A percentile compares a stretch with the other conserved stretches of the same genome.
Conservation (phyloP, 2,888 invertebrate genomes). For the Mesochorus sp. region DNA sequence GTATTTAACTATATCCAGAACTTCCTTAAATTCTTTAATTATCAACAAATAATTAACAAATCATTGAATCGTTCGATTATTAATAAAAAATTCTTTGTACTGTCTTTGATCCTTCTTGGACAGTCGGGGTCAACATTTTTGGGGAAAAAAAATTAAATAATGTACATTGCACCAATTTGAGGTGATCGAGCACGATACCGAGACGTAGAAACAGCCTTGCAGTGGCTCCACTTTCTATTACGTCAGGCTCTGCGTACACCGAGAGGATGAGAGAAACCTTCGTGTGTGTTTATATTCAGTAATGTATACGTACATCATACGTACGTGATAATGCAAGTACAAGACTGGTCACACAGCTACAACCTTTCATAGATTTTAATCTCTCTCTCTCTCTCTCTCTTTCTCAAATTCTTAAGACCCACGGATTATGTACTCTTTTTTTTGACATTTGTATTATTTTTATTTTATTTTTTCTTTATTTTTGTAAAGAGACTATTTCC, state of each 20-base stretch:
- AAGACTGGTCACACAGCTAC: slow-evolving; percentile 39
- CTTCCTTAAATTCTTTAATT: too few relatives aligned
- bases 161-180: background rate
- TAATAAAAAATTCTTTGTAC: too few relatives aligned
- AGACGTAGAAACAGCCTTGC: slow-evolving; percentile 73
- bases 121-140: background rate
- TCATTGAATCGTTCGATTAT: too few relatives aligned
- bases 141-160: slow-evolving; percentile 1
- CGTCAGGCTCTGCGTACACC: slow-evolving; percentile 68
- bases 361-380: slow-evolving; percentile 21
- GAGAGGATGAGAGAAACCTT: slow-evolving; percentile 66
- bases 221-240: slow-evolving; percentile 75
- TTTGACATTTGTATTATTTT: background rate
- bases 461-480: background rate
- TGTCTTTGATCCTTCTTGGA: too few relatives aligned
- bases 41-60: too few relatives aligned
- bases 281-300: slow-evolving; percentile 43
- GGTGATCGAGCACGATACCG: slow-evolving; percentile 32
- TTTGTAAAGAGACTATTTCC: background rate
- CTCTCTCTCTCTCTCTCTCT: slow-evolving; percentile 6
- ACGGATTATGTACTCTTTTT: background rate
- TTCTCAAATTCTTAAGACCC: background rate
- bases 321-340: background rate
- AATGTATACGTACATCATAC: background rate
- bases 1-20: too few relatives aligned